phyloP scores from a whole-genome alignment of 2,113 vertebrate species.

The Tragelaphus buxtoni region DNA sequence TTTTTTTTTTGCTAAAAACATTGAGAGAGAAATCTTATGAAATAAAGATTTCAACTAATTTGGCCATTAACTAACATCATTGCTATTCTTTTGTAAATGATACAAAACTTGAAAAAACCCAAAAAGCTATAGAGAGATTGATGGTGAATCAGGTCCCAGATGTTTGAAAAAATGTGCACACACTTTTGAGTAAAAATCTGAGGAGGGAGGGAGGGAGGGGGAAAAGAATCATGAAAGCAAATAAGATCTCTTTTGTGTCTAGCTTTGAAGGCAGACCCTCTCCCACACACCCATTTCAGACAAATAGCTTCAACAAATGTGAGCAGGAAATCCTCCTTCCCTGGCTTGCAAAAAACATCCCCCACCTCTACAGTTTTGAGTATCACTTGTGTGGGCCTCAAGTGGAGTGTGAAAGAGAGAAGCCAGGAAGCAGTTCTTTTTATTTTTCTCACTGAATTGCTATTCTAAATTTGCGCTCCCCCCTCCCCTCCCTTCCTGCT shows the following conservation, averaged over 20 bases:
- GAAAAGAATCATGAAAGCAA: neutral
- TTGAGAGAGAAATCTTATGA: slow-evolving; percentile 15
- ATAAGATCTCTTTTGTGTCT: neutral
- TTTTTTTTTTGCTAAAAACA: slow-evolving; percentile 32
- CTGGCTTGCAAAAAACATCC: neutral
- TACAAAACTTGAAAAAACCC: neutral
- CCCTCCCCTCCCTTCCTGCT: neutral
- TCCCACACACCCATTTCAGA: neutral
- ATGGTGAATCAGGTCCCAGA: slow-evolving; percentile 2
- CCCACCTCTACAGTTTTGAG: neutral
- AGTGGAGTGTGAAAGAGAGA: neutral
- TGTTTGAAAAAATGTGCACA: slow-evolving; percentile 21
- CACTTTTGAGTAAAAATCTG: slow-evolving; percentile 4
- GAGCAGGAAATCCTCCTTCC: neutral
- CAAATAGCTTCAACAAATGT: neutral
- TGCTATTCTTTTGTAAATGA: slow-evolving; percentile 50
- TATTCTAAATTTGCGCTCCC: neutral
- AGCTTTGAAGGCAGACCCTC: neutral
- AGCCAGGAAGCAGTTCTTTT: neutral
- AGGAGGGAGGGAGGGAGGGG: neutral
- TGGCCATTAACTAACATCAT: slow-evolving; percentile 44
- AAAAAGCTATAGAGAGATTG: slow-evolving; percentile 10
- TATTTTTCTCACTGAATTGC: neutral
- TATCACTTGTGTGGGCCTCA: neutral
- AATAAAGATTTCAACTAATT: slow-evolving; percentile 41